These are phyloP conservation scores for Vombatus ursinus DNA, from an alignment of 2,113 vertebrate species.

Conservation along the genomic window DNA sequence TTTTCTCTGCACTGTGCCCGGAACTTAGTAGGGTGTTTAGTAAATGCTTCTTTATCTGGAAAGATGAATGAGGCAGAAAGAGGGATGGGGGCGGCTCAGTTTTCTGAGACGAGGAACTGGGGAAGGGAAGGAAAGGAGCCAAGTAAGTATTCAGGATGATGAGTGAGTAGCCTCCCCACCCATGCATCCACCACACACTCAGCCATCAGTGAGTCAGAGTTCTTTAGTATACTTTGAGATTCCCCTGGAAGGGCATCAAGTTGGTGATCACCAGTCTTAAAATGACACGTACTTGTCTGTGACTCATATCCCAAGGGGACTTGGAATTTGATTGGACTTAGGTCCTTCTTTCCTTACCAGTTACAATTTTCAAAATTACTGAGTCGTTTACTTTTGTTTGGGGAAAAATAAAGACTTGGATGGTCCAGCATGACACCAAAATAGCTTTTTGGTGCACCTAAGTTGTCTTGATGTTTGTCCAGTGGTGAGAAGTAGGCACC, in stretches of 20 bases:
- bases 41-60: too few species aligned
- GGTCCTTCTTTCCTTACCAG: not conserved
- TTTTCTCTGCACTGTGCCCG: not conserved
- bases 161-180: not conserved
- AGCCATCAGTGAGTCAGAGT: not conserved
- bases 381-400: slow-evolving; percentile 6
- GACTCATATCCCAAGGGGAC: not conserved
- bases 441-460: not conserved
- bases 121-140: too few species aligned
- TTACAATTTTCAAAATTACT: not conserved
- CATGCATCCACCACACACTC: too few species aligned
- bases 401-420: not conserved
- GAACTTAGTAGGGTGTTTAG: not conserved
- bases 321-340: not conserved
- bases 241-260: not conserved
- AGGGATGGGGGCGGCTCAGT: too few species aligned
- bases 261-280: not conserved
- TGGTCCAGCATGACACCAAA: not conserved
- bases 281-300: not conserved
- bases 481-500: not conserved
- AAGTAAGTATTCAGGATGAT: not conserved
- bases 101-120: too few species aligned
- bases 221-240: not conserved
- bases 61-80: too few species aligned
- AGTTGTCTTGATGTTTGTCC: not conserved